Conservation (phyloP, 1,140 invertebrate species). For the Lordiphosa clarofinis region DNA sequence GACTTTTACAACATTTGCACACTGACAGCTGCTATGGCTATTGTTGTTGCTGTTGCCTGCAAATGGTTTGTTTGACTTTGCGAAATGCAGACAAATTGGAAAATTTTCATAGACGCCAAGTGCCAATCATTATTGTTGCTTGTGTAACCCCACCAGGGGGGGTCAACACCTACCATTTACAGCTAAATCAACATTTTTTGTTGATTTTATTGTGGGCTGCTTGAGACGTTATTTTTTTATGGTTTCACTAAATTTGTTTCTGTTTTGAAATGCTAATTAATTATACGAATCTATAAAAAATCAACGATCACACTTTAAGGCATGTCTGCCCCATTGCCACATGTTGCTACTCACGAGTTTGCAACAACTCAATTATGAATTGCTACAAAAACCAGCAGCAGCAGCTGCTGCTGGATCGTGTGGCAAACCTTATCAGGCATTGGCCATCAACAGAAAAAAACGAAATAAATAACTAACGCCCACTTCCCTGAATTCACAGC, state of each 20-base stretch:
- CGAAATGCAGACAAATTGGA: slow-evolving; percentile 45
- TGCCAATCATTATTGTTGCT: slow-evolving; percentile 17
- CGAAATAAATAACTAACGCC: slow-evolving; percentile 2
- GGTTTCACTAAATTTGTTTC: too few species aligned
- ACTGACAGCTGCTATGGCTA: slow-evolving; percentile 9
- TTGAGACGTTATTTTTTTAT: slow-evolving; percentile 16
- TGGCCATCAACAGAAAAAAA: slow-evolving; percentile 31
- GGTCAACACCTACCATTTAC: slow-evolving; percentile 61
- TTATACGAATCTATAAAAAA: slow-evolving; percentile 47
- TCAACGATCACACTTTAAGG: neutral
- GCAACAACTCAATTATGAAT: slow-evolving; percentile 66
- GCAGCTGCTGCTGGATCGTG: slow-evolving; percentile 42
- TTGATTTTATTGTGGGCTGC: slow-evolving; percentile 26
- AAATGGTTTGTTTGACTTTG: slow-evolving; percentile 51
- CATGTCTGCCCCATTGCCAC: neutral
- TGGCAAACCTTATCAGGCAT: slow-evolving; percentile 48
- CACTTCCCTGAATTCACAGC: neutral
- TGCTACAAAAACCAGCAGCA: slow-evolving; percentile 14
- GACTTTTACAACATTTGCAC: slow-evolving; percentile 37
- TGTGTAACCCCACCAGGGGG: slow-evolving; percentile 58
- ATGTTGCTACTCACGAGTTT: slow-evolving; percentile 11
- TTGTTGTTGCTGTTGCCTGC: slow-evolving; percentile 10
- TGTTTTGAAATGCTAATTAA: slow-evolving; percentile 45
- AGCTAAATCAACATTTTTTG: slow-evolving; percentile 26
- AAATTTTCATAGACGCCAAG: slow-evolving; percentile 14